phyloP scores from a whole-genome alignment of 2,888 invertebrate genomes.

The Caenorhabditis sp. region DNA sequence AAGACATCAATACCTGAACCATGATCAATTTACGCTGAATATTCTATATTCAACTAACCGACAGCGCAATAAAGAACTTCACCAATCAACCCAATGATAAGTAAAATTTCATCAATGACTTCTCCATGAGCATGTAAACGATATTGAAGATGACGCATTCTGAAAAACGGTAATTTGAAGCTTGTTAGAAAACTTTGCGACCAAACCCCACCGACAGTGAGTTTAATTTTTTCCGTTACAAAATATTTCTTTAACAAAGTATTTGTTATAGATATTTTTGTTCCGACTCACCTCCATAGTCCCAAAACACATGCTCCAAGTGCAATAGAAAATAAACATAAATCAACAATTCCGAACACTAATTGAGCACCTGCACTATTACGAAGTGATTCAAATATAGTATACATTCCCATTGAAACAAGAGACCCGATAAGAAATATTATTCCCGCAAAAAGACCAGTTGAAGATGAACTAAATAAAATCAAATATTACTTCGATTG shows the following conservation, averaged over 20 bases:
- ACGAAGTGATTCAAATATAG: constrained; percentile 56
- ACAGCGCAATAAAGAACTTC: constrained; percentile 62
- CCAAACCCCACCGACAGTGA: no score
- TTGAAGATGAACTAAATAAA: constrained; percentile 64
- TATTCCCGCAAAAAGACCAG: constrained; percentile 66
- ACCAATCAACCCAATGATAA: constrained; percentile 66
- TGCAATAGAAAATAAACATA: constrained; percentile 61
- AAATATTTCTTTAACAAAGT: no score
- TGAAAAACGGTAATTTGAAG: constrained; percentile 26
- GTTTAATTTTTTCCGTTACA: no score
- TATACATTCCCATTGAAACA: constrained; percentile 68
- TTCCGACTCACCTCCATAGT: constrained; percentile 52
- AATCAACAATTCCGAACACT: constrained; percentile 65
- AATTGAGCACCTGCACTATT: constrained; percentile 55
- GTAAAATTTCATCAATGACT: constrained; percentile 66
- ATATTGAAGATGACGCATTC: constrained; percentile 66
- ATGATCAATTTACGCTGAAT: neutral
- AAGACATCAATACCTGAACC: constrained; percentile 46
- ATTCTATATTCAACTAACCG: constrained; percentile 15
- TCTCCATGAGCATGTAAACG: constrained; percentile 62
- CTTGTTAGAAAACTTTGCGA: no score
- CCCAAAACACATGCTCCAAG: constrained; percentile 61
- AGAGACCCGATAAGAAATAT: constrained; percentile 65
- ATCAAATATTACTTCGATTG: constrained; percentile 2
- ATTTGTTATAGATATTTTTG: no score